Conservation (phyloP, 2,888 invertebrate species). For the Lottia gigantea region DNA sequence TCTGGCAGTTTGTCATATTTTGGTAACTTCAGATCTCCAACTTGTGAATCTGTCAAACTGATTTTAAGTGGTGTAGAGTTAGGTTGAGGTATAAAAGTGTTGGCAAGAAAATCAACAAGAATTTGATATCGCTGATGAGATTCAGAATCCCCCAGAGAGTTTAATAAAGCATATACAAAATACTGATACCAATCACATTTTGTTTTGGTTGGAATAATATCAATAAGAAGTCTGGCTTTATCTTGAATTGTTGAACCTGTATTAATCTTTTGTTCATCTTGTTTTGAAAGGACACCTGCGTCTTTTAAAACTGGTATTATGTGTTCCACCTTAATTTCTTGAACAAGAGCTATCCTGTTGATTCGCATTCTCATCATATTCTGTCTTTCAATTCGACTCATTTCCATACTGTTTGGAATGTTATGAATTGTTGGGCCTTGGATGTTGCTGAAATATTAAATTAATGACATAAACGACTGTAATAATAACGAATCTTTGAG, state of each 20-base stretch:
- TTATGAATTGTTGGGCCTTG: no score
- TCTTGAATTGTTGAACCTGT: slow-evolving; percentile 51
- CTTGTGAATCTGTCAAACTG: slow-evolving; percentile 32
- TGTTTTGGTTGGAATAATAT: slow-evolving; percentile 54
- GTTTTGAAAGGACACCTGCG: slow-evolving; percentile 43
- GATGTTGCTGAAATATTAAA: no score
- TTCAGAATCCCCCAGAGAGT: slow-evolving; percentile 50
- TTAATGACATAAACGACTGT: no score
- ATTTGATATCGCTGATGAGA: slow-evolving; percentile 49
- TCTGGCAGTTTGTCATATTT: slow-evolving; percentile 53
- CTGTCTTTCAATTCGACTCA: slow-evolving; percentile 48
- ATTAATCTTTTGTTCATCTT: slow-evolving; percentile 49
- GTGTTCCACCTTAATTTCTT: slow-evolving; percentile 59
- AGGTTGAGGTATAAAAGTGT: slow-evolving; percentile 60
- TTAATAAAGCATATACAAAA: slow-evolving; percentile 52
- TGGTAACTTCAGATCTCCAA: slow-evolving; percentile 36
- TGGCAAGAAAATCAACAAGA: slow-evolving; percentile 62
- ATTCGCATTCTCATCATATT: slow-evolving; percentile 60
- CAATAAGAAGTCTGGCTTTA: slow-evolving; percentile 54
- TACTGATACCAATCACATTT: slow-evolving; percentile 59
- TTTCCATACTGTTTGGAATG: neutral
- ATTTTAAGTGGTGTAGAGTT: slow-evolving; percentile 50
- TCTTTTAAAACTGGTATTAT: slow-evolving; percentile 44
- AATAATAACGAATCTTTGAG: no score
- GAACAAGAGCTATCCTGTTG: slow-evolving; percentile 60